phyloP scores from a whole-genome alignment of 2,113 vertebrate species.

The Clarias macrocephalus region DNA sequence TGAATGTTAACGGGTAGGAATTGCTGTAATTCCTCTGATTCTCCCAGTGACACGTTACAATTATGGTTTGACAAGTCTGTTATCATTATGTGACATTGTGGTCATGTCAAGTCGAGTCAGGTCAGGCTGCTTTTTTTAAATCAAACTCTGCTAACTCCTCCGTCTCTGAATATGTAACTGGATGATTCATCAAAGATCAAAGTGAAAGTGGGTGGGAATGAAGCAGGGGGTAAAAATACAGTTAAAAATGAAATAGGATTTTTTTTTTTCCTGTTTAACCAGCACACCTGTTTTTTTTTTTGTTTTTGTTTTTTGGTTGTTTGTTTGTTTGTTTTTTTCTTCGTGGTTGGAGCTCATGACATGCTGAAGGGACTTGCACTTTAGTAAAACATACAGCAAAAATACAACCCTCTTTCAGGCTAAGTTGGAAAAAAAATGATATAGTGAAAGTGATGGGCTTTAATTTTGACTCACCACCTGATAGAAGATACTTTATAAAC shows the following conservation, averaged over 20 bases:
- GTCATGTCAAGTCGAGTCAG: constrained; percentile 12
- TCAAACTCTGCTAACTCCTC: constrained; percentile 27
- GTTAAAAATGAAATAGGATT: neutral
- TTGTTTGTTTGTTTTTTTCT: neutral
- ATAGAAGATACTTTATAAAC: neutral
- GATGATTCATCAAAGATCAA: constrained; percentile 45
- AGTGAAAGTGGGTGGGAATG: constrained; percentile 33
- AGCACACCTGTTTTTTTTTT: neutral
- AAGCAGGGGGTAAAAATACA: constrained; percentile 23
- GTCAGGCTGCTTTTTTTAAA: constrained; percentile 23
- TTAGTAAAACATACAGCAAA: neutral
- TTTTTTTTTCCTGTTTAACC: neutral
- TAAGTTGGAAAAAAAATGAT: neutral
- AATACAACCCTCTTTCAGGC: neutral
- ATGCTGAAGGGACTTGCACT: neutral
- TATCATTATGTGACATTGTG: constrained; percentile 35
- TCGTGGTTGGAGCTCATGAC: neutral
- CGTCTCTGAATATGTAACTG: constrained; percentile 20
- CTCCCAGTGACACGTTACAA: constrained; percentile 16
- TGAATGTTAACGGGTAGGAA: neutral
- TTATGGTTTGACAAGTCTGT: constrained; percentile 39
- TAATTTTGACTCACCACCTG: neutral
- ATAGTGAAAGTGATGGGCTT: neutral
- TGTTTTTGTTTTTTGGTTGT: too few relatives aligned
- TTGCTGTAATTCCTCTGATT: constrained; percentile 13